A percentile compares a stretch with the other conserved stretches of the same genome.
Conservation (phyloP, 2,797 vertebrate genomes). For the Scolopax rusticola region DNA sequence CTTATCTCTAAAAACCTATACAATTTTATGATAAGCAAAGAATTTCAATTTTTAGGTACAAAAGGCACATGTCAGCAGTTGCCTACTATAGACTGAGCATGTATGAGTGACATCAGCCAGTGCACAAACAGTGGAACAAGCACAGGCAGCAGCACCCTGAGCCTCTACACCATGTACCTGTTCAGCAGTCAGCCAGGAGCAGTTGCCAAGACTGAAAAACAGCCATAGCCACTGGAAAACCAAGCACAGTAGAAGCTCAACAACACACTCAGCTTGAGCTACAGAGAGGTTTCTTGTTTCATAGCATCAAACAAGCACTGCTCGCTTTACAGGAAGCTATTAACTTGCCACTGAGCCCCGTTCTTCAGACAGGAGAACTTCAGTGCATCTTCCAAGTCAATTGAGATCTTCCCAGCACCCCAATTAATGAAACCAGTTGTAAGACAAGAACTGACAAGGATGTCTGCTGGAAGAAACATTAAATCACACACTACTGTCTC, state of each 20-base stretch:
- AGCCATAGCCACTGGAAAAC: not conserved
- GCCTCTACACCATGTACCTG: not conserved
- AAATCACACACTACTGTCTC: not conserved
- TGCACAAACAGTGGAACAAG: not conserved
- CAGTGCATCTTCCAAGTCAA: not conserved
- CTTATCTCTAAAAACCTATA: not conserved
- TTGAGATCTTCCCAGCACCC: not conserved
- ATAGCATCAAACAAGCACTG: not conserved
- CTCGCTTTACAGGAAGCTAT: not conserved
- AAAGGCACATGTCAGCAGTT: not conserved
- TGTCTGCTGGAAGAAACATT: not conserved
- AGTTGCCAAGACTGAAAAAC: not conserved
- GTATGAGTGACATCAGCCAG: not conserved
- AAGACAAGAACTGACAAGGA: not conserved
- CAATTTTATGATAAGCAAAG: not conserved
- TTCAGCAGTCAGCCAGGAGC: not conserved
- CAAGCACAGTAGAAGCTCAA: not conserved
- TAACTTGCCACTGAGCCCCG: not conserved
- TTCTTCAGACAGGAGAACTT: not conserved
- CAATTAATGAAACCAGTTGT: not conserved
- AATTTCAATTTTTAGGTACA: not conserved
- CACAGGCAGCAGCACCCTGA: not conserved
- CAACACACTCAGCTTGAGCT: not conserved
- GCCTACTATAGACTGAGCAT: not conserved
- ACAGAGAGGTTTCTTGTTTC: not conserved